Base-by-base conservation (phyloP, 1,140 invertebrate genomes). In the Zaprionus vittiger region DNA sequence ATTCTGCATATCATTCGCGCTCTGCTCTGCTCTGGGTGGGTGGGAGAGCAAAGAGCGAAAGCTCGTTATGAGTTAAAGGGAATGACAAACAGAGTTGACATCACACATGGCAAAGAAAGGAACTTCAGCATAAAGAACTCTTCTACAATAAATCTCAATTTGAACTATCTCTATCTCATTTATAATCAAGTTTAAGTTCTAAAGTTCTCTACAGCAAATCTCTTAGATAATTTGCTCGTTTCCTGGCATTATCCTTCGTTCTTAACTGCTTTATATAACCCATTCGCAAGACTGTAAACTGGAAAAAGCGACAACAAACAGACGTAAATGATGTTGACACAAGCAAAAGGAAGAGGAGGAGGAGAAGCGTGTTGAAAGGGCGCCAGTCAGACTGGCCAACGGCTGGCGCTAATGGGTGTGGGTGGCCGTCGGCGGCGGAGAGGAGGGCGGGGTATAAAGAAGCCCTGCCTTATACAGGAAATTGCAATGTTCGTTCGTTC, bases 371-470 rank as follows among this genome's bases (percentile, higher is more conserved):
- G 63, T 56, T 17, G 57, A 54, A 14, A 61, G 22, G 17, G 28
- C 17, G 84, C 80, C 84, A 90, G 81, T 84, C 84, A 90, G 84
- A 89, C 84, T 89, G 84, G 79, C 68, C 79, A 90, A 90, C 85
- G 85, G 84, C 84, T 89, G 84, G 52, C 69, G 49, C 57, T 81
- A 87, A 81, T 84, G 73, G 57, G 17, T 31, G 34, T 60, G 63
- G 28, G 72, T 28, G 49, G 37, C 1, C 20, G 20, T 3, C 34
- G 61, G 26, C n/a, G 37, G 20, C 2, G 22, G 34, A 5, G 44
- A 20, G 20, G 12, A 38, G 6, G n/a, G 1, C 9, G n/a, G 49
- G 52, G 12, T n/a, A 31, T 7, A 24, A 26, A 15, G 47, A 24
- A 56, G 17, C 56, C 56, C 15, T 38, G 22, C 56, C 41, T 37